Conservation (phyloP, 2,888 invertebrate genomes). For the Nomada goodeniana region DNA sequence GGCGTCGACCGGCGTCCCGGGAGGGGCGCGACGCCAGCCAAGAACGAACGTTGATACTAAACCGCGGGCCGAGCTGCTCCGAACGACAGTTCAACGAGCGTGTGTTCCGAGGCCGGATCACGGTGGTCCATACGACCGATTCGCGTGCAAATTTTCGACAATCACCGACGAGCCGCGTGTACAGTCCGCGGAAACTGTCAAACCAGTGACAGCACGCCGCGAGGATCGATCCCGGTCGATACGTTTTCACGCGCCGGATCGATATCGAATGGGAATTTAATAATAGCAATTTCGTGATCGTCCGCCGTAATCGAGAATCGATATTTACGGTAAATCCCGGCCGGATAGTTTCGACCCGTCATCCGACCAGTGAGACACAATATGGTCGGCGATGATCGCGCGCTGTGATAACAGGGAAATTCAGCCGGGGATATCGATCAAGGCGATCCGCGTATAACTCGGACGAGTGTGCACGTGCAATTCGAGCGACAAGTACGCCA, state of each 20-base stretch:
- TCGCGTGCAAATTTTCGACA: conserved; percentile 50
- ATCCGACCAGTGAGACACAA: conserved; percentile 12
- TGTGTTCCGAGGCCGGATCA: conserved; percentile 79
- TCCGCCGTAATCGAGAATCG: conserved; percentile 12
- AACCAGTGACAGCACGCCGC: background rate
- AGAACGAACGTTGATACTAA: conserved; percentile 80
- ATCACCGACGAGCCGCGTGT: conserved; percentile 42
- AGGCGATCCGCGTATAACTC: conserved; percentile 20
- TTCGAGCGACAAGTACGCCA: background rate
- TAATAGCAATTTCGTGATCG: background rate
- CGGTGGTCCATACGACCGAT: conserved; percentile 67
- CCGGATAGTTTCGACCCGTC: conserved; percentile 4
- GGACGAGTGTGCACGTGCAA: conserved; percentile 37
- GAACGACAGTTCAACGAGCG: conserved; percentile 80
- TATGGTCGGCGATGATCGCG: conserved; percentile 25
- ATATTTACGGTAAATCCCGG: conserved; percentile 6
- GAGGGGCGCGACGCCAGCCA: conserved; percentile 77
- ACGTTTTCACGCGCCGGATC: conserved; percentile 5
- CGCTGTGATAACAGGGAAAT: conserved; percentile 6
- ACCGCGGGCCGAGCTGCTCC: conserved; percentile 78
- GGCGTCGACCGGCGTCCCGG: conserved; percentile 77
- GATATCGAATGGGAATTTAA: background rate
- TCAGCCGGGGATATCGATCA: conserved; percentile 13
- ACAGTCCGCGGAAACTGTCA: conserved; percentile 35
- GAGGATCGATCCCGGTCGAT: background rate